A percentile compares a stretch with the other conserved stretches of the same genome.
phyloP scores from a whole-genome alignment of 2,797 vertebrate genomes.

The Carduelis carduelis region DNA sequence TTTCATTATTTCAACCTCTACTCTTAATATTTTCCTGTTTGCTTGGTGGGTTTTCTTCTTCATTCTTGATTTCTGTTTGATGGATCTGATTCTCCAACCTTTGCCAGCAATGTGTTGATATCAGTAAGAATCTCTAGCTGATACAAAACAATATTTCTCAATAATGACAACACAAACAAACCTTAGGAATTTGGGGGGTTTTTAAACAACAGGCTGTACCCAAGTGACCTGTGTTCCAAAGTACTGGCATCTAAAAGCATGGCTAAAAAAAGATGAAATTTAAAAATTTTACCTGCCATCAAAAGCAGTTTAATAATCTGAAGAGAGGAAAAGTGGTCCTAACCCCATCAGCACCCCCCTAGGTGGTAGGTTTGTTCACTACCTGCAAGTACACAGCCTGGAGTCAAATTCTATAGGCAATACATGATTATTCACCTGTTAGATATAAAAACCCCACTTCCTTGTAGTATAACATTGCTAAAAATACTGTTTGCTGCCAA shows the following conservation, averaged over 20 bases:
- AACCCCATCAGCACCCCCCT: not conserved
- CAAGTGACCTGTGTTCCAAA: not conserved
- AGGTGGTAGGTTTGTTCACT: not conserved
- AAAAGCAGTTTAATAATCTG: not conserved
- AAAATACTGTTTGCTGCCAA: not conserved
- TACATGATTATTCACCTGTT: not conserved
- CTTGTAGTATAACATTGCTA: not conserved
- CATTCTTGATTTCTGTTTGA: not conserved
- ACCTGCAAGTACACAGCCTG: not conserved
- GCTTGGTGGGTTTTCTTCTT: rapidly evolving
- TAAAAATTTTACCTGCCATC: not conserved
- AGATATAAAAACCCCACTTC: not conserved
- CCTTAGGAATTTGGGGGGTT: rapidly evolving
- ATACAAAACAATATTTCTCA: not conserved
- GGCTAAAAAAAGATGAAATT: not conserved
- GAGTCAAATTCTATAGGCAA: not conserved
- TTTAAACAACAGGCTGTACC: not conserved
- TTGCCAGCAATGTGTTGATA: not conserved
- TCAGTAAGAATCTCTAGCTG: not conserved
- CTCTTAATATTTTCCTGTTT: not conserved
- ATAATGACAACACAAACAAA: not conserved
- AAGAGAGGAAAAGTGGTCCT: not conserved
- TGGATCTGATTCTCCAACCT: too few relatives aligned
- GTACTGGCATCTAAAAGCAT: not conserved
- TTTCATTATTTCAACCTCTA: not conserved